Conservation (phyloP, 2,888 invertebrate species). For the Eupeodes latifasciatus region DNA sequence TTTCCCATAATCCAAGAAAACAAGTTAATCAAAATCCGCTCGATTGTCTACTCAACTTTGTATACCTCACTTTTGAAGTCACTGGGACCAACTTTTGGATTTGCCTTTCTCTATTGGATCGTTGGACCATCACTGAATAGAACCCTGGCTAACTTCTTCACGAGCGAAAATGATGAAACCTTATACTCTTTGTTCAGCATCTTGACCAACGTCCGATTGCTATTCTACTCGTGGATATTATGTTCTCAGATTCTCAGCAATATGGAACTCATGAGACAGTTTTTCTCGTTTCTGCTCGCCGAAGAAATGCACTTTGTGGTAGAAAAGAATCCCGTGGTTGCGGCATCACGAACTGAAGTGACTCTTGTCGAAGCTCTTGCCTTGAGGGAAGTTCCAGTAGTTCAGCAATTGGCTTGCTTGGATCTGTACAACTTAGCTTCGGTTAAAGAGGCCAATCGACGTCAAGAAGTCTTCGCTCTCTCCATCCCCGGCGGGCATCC, state of each 20-base stretch:
- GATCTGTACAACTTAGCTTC: constrained; percentile 88
- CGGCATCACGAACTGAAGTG: constrained; percentile 82
- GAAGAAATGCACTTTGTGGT: constrained; percentile 89
- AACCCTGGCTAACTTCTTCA: constrained; percentile 85
- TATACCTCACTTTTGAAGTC: constrained; percentile 87
- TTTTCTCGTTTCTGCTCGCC: constrained; percentile 89
- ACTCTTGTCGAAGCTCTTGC: constrained; percentile 87
- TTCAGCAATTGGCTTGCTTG: constrained; percentile 90
- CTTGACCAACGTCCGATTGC: constrained; percentile 81
- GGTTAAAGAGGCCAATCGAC: constrained; percentile 86
- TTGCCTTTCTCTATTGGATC: constrained; percentile 87
- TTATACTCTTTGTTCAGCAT: constrained; percentile 82
- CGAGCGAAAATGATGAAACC: constrained; percentile 82
- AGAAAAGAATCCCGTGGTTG: constrained; percentile 80
- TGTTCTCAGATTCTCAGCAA: constrained; percentile 89
- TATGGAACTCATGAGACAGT: constrained; percentile 88
- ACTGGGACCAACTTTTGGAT: constrained; percentile 87
- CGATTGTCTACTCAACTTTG: constrained; percentile 86
- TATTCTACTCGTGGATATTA: constrained; percentile 89
- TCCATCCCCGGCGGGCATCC: constrained; percentile 95
- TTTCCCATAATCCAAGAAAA: constrained; percentile 90
- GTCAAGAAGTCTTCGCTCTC: constrained; percentile 88
- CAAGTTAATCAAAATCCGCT: constrained; percentile 88
- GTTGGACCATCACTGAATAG: constrained; percentile 86
- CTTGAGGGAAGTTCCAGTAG: constrained; percentile 85